These are phyloP conservation scores for Bradynema listronoti DNA, from an alignment of 1,140 invertebrate species.

Conservation along the genomic window DNA sequence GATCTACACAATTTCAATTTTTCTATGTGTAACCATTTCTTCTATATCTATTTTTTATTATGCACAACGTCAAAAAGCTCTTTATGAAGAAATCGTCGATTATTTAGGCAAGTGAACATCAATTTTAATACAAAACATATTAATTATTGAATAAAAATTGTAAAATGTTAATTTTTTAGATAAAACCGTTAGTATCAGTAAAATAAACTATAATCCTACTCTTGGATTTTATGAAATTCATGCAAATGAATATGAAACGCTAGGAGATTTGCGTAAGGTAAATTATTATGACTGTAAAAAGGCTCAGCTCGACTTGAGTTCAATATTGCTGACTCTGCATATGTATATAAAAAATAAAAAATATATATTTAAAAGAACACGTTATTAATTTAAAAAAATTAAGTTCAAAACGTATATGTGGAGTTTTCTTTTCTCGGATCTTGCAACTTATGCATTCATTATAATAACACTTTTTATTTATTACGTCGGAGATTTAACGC, in stretches of 20 bases:
- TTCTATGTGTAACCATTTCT: slow-evolving; percentile 31
- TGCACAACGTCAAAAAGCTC: slow-evolving; percentile 24
- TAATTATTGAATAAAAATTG: slow-evolving; percentile 9
- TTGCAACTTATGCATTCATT: slow-evolving; percentile 38
- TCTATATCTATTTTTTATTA: slow-evolving; percentile 33
- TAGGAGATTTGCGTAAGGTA: slow-evolving; percentile 40
- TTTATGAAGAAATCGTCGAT: slow-evolving; percentile 37
- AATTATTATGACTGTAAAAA: background rate
- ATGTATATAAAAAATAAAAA: too few species aligned
- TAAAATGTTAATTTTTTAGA: slow-evolving; percentile 23
- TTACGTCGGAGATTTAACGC: slow-evolving; percentile 38
- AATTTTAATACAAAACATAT: background rate
- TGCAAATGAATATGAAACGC: slow-evolving; percentile 26
- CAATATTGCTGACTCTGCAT: too few species aligned
- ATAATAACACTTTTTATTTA: slow-evolving; percentile 38
- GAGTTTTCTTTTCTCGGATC: slow-evolving; percentile 42
- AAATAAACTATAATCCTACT: slow-evolving; percentile 38
- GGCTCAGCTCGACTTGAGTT: background rate
- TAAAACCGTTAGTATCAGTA: slow-evolving; percentile 44
- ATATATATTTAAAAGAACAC: background rate
- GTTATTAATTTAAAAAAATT: slow-evolving; percentile 21
- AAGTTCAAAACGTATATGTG: slow-evolving; percentile 53
- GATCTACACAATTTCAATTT: slow-evolving; percentile 22
- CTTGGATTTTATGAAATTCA: slow-evolving; percentile 34
- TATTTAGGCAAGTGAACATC: slow-evolving; percentile 22